Conservation (phyloP, 1,140 invertebrate species). For the Pseudachorutes palmiensis region DNA sequence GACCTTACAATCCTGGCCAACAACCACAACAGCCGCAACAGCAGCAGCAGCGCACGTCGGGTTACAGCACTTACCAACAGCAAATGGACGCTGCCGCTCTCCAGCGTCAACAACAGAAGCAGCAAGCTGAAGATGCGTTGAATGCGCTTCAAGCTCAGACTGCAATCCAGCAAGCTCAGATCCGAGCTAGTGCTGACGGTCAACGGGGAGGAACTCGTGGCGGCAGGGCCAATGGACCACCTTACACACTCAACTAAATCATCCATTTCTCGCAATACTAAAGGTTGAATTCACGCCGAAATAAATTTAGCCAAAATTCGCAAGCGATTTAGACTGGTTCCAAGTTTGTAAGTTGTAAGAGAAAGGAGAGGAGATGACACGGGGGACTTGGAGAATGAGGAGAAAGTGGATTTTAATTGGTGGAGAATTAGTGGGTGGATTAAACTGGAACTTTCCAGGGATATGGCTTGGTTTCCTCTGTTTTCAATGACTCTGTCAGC, state of each 20-base stretch:
- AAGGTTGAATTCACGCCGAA: not conserved
- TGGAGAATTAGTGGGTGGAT: not conserved
- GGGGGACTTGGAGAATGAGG: not conserved
- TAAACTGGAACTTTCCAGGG: not conserved
- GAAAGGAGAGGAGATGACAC: not conserved
- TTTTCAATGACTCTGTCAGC: not conserved
- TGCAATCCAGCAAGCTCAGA: not conserved
- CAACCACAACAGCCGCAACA: not conserved
- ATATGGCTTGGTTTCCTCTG: not conserved
- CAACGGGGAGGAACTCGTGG: not conserved
- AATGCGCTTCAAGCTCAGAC: not conserved
- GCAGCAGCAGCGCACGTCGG: not conserved
- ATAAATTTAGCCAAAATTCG: not conserved
- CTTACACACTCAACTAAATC: not conserved
- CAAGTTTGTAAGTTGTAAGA: not conserved
- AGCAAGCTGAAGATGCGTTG: not conserved
- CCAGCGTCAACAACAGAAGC: not conserved
- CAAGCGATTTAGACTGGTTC: not conserved
- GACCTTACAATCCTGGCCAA: not conserved
- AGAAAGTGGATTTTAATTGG: slow-evolving; percentile 1
- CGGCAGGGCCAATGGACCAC: not conserved
- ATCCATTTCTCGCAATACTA: not conserved
- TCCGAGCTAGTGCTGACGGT: not conserved
- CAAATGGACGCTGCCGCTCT: not conserved
- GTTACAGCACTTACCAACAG: not conserved